Base-by-base conservation (phyloP, 2,113 vertebrate genomes). In the Takifugu bimaculatus region DNA sequence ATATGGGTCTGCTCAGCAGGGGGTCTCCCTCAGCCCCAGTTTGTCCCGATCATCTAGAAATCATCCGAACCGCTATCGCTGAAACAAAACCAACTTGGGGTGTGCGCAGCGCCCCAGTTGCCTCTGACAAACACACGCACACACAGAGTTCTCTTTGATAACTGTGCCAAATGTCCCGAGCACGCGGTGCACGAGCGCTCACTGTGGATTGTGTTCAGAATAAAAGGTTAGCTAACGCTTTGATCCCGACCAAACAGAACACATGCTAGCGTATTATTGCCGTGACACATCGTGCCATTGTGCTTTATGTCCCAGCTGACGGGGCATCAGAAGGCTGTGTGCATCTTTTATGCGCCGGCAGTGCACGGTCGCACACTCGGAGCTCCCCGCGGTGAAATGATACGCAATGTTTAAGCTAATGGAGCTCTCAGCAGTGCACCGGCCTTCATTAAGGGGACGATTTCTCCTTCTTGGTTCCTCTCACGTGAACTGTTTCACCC, bases 321-420 rank as follows among this genome's bases (percentile, higher is more conserved):
- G 60, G 57, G 51, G 50, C 28, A 70, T 68, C 53, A 12, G 55
- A 49, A 48, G 70, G 75, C 9, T 6, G 29, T 56, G 60, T 44
- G 32, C 49, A 63, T 78, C 49, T 62, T 71, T 71, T 57, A 79
- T 50, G 50, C 43, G 60, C 60, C 29, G 54, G 63, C 68, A 72
- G 72, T 67, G 83, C 54, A 15, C 28, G 35, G 60, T 70, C 55
- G 72, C 72, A 20, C 42, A 6, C 29, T 32, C 29, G 7, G 3
- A 32, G 64, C 62, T 28, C 63, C 72, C 69, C 54, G 73, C 76
- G 77, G 80, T 68, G 82, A 79, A 65, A 57, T 81, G 79, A 82
- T 79, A 55, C 75, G 72, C 59, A 49, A 78, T 82, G 77, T 78
- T 84, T 82, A 69, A 52, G 66, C 54, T 75, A 75, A 77, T 75